phyloP scores from a whole-genome alignment of 2,797 vertebrate genomes.

The Ctenopoma kingsleyae region DNA sequence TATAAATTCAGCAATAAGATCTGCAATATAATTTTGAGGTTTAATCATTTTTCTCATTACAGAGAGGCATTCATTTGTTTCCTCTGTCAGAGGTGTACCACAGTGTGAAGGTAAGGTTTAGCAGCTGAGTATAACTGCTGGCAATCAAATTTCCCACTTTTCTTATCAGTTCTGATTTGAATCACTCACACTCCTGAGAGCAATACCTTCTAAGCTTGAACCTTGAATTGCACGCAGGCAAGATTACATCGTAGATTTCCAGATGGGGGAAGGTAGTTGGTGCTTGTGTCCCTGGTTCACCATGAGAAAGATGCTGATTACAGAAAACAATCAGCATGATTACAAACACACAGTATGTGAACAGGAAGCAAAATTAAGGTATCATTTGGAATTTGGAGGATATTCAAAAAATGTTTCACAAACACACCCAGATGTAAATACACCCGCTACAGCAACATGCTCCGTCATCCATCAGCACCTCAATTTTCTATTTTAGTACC shows the following conservation, averaged over 20 bases:
- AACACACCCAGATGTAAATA: background rate
- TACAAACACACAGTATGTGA: slow-evolving; percentile 57
- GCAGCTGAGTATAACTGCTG: background rate
- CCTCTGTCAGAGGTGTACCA: slow-evolving; percentile 8
- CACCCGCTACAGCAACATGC: background rate
- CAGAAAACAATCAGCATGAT: slow-evolving; percentile 44
- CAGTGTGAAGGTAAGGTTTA: slow-evolving; percentile 28
- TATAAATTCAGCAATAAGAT: background rate
- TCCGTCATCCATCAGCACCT: background rate
- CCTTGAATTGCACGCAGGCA: slow-evolving; percentile 1
- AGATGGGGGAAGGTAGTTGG: slow-evolving; percentile 3
- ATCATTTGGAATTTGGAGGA: slow-evolving; percentile 14
- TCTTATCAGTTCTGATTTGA: slow-evolving; percentile 36
- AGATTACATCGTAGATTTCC: slow-evolving; percentile 31
- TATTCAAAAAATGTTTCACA: background rate
- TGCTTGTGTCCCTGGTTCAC: slow-evolving; percentile 20
- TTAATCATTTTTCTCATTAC: slow-evolving; percentile 7
- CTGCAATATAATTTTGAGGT: background rate
- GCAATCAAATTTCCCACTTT: slow-evolving; percentile 52
- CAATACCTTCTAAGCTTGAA: slow-evolving; percentile 18
- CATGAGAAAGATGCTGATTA: slow-evolving; percentile 48
- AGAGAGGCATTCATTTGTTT: slow-evolving; percentile 1
- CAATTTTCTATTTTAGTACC: slow-evolving; percentile 8
- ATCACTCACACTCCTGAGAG: slow-evolving; percentile 29
- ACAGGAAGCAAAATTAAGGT: slow-evolving; percentile 7